These are phyloP conservation scores for Nezara viridula DNA, from an alignment of 2,888 invertebrate genomes.

Conservation along the genomic window DNA sequence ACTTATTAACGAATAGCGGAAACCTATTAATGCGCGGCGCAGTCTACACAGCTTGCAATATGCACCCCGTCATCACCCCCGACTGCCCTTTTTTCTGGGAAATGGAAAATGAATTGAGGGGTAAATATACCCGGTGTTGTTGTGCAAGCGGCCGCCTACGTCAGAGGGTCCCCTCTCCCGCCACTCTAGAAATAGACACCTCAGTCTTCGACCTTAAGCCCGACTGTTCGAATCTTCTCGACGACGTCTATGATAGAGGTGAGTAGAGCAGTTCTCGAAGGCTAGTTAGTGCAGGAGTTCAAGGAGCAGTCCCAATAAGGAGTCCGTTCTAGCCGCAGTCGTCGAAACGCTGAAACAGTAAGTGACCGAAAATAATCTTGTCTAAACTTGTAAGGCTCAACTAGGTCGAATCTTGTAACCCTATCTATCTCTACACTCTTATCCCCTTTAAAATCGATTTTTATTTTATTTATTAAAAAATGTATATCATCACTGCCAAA, in stretches of 20 bases:
- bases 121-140: conserved; percentile 28
- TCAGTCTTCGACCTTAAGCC: conserved; percentile 43
- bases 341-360: background rate
- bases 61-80: conserved; percentile 25
- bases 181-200: conserved; percentile 43
- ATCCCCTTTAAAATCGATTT: background rate
- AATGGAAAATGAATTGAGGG: conserved; percentile 22
- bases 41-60: background rate
- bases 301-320: background rate
- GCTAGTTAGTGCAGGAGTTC: background rate
- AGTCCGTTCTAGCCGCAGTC: background rate
- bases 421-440: background rate
- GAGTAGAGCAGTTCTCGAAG: background rate
- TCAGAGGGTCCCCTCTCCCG: conserved; percentile 2
- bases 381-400: background rate
- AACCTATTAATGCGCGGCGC: background rate
- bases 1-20: background rate
- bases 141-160: conserved; percentile 37
- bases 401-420: background rate
- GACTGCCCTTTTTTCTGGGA: background rate
- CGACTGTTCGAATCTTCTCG: conserved; percentile 24
- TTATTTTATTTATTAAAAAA: background rate
- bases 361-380: conserved; percentile 14
- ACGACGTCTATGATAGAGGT: conserved; percentile 9
- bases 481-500: background rate